phyloP scores from a whole-genome alignment of 2,113 vertebrate genomes.

The Coptodon rendalli region DNA sequence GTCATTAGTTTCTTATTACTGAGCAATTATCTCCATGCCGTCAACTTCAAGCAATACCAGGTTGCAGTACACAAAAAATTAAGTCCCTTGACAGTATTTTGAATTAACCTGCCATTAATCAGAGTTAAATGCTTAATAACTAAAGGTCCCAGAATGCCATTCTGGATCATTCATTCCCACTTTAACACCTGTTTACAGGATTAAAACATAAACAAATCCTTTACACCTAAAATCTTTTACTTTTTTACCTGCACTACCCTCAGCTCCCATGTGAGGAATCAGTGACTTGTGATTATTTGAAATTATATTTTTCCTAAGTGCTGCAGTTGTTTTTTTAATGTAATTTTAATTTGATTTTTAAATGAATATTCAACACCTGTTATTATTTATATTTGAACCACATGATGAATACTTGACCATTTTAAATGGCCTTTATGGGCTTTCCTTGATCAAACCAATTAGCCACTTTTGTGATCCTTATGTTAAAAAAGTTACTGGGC shows the following conservation, averaged over 20 bases:
- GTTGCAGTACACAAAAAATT: not conserved
- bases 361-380: not conserved
- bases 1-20: not conserved
- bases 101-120: not conserved
- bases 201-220: not conserved
- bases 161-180: not conserved
- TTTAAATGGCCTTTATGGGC: not conserved
- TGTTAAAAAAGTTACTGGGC: not conserved
- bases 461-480: not conserved
- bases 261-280: not conserved
- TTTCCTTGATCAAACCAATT: not conserved
- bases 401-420: not conserved
- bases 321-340: not conserved
- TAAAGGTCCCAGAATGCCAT: not conserved
- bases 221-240: not conserved
- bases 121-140: not conserved
- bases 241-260: not conserved
- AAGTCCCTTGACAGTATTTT: not conserved
- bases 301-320: not conserved
- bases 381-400: not conserved
- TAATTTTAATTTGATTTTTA: not conserved
- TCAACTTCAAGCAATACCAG: not conserved
- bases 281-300: not conserved
- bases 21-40: not conserved
- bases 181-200: not conserved